These are phyloP conservation scores for Lepidochrysops patricia DNA, from an alignment of 2,888 invertebrate species.

Conservation along the genomic window DNA sequence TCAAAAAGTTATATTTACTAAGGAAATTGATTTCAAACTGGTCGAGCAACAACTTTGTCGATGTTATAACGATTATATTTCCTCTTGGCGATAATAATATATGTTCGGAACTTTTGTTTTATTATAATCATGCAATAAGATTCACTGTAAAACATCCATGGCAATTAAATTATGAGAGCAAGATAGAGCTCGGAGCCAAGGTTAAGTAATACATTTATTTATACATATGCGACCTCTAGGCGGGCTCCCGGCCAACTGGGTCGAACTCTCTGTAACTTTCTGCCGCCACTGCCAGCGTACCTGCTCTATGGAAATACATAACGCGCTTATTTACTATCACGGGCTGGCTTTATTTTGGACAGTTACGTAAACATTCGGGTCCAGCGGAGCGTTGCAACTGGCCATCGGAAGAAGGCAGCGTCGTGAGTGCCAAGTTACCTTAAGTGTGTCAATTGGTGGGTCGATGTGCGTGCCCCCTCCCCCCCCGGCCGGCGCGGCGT, in stretches of 20 bases:
- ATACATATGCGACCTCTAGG: conserved; percentile 38
- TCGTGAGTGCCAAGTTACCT: conserved; percentile 65
- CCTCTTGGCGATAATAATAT: background rate
- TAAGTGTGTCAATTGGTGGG: conserved; percentile 74
- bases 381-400: conserved; percentile 18
- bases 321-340: conserved; percentile 14
- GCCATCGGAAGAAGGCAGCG: conserved; percentile 37
- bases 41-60: no score
- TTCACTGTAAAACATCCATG: background rate
- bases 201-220: conserved; percentile 42
- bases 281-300: conserved; percentile 44
- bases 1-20: no score
- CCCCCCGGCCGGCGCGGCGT: conserved; percentile 52
- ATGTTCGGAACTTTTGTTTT: no score
- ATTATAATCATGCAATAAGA: background rate
- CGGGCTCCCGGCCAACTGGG: conserved; percentile 67
- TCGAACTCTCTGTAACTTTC: conserved; percentile 65
- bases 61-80: background rate
- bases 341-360: background rate
- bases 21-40: no score
- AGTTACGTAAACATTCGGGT: conserved; percentile 19
- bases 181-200: conserved; percentile 32
- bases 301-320: conserved; percentile 28
- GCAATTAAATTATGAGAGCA: conserved; percentile 4
- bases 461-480: conserved; percentile 67